Evolutionary conservation across 2,888 invertebrate species (phyloP).

Genomic region (Cepaea hortensis): DNA sequence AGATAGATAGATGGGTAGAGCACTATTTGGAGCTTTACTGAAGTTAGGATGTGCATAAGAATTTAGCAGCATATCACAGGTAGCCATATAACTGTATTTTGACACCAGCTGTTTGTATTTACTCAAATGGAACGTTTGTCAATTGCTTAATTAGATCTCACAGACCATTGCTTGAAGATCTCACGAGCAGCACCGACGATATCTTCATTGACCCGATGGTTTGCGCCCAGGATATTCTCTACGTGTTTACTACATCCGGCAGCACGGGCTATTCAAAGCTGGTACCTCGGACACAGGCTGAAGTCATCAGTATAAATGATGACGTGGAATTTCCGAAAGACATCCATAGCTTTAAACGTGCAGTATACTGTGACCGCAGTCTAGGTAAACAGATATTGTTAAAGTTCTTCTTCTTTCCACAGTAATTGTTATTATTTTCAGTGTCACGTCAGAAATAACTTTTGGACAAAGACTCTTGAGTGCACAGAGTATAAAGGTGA

Average conservation of each 20-base stretch:
- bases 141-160: background rate
- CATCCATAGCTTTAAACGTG: background rate
- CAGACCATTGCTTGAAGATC: background rate
- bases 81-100: too few relatives aligned
- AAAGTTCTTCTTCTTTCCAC: background rate
- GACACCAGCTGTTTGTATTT: too few relatives aligned
- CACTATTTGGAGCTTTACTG: too few relatives aligned
- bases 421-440: too few relatives aligned
- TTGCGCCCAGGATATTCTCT: background rate
- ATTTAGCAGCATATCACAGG: too few relatives aligned
- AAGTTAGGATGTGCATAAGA: too few relatives aligned
- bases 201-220: background rate
- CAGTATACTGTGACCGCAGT: background rate
- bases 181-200: background rate
- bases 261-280: constrained; percentile 26
- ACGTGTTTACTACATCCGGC: constrained; percentile 25
- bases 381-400: background rate
- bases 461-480: too few relatives aligned
- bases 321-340: background rate
- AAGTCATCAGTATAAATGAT: background rate
- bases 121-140: too few relatives aligned
- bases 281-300: background rate
- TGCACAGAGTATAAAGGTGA: too few relatives aligned
- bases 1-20: too few relatives aligned
- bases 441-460: too few relatives aligned